Base-by-base conservation (phyloP, 2,797 vertebrate genomes). In the Sebastes matsubarae region DNA sequence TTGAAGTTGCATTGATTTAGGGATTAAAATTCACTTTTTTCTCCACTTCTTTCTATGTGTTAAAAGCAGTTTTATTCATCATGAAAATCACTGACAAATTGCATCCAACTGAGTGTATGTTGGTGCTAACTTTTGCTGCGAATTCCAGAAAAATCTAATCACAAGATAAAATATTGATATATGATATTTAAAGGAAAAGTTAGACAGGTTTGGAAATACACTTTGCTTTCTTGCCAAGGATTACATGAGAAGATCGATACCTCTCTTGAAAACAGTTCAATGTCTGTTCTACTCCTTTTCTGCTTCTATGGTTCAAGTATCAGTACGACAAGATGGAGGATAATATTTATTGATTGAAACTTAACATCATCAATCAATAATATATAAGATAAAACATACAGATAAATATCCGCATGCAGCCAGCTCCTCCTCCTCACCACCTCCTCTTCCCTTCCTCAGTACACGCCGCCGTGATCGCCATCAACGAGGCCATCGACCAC, bases 391-490 rank as follows among this genome's bases (percentile, higher is more conserved):
- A 50, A 50, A 20, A 50, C 46, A 6, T 8, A n/a, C 46, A 6
- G 7, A n/a, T 22, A 9, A 24, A 59, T 3, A 29, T 61, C 16
- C 10, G 52, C 8, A 3, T n/a, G 27, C 52, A 34, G 5, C 12
- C 68, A 3, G 11, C 29, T 67, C 18, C 22, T 79, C 29, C 67
- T 36, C 34, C 0, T 0, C 34, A 36, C 34, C 34, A 0, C 34
- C 27, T 24, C 57, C 30, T 52, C 27, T 1, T 68, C 67, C 58
- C 0, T 36, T 63, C 77, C 25, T 82, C 89, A 99, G 98, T 99
- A 14, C 98, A 99, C 1, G 98, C 98, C 2, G 98, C 98, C 8
- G 98, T 99, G 69, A 99, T 99, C 70, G 98, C 97, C 90, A 99
- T 99, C 85, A 99, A 99, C 16, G 99, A 99, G 7, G 97, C 98